Percentiles rank a stretch among this genome's conserved stretches.
Evolutionary conservation across 2,113 vertebrate genomes (phyloP).

Genomic region (Shinisaurus crocodilurus): DNA sequence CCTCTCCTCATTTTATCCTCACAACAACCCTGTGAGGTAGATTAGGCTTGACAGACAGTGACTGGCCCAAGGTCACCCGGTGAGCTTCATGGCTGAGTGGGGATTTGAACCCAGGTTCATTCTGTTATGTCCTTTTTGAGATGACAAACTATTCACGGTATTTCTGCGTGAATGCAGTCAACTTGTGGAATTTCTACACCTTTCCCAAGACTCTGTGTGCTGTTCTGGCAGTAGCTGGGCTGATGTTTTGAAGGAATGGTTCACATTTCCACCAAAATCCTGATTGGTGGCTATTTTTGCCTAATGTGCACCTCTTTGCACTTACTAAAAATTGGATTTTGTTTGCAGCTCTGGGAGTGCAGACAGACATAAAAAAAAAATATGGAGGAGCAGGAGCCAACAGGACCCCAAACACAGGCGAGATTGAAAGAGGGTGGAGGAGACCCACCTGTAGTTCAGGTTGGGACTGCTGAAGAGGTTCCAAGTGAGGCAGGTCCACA

Average conservation of each 20-base stretch:
- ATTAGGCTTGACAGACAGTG: not conserved
- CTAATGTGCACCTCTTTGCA: not conserved
- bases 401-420: not conserved
- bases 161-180: not conserved
- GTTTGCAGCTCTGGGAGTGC: not conserved
- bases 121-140: not conserved
- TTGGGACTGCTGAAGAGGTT: not conserved
- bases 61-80: not conserved
- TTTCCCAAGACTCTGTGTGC: not conserved
- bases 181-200: not conserved
- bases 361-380: not conserved
- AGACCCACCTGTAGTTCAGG: not conserved
- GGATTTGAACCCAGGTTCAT: not conserved
- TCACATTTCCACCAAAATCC: not conserved
- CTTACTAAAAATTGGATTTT: not conserved
- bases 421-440: not conserved
- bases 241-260: not conserved
- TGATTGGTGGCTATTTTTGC: not conserved
- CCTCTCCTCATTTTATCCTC: no score
- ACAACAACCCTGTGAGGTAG: no score
- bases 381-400: not conserved
- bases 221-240: not conserved
- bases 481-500: not conserved
- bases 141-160: not conserved
- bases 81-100: not conserved